Conservation (phyloP, 2,888 invertebrate species). For the Tethea ocularis region DNA sequence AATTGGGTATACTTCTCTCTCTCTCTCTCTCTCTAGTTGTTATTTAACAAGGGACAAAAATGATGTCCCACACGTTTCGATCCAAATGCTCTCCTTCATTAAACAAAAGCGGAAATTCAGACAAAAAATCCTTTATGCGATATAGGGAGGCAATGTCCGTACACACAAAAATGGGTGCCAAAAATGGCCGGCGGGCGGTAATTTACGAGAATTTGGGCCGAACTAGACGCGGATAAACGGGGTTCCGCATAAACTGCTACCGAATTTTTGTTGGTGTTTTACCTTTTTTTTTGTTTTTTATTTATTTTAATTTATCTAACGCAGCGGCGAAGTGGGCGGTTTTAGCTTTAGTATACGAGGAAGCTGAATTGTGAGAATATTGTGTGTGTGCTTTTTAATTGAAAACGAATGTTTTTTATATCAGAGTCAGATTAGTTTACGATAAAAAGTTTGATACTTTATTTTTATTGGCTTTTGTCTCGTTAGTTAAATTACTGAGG, state of each 20-base stretch:
- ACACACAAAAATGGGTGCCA: conserved; percentile 49
- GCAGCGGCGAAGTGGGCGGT: conserved; percentile 44
- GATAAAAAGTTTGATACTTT: background rate
- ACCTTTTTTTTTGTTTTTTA: conserved; percentile 53
- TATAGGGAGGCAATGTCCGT: conserved; percentile 22
- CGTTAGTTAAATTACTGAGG: too few species aligned
- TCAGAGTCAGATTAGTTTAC: background rate
- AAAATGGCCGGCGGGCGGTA: conserved; percentile 47
- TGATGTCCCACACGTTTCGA: background rate
- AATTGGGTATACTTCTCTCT: too few species aligned
- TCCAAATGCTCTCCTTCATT: conserved; percentile 6
- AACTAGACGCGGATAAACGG: conserved; percentile 51
- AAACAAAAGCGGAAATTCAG: conserved; percentile 9
- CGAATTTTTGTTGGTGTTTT: conserved; percentile 47
- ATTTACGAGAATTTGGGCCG: conserved; percentile 50
- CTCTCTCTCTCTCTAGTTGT: background rate
- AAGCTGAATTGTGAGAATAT: conserved; percentile 17
- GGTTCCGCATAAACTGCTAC: conserved; percentile 54
- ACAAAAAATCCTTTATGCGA: conserved; percentile 3
- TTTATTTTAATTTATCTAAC: conserved; percentile 64
- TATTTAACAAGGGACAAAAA: background rate
- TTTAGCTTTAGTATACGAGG: conserved; percentile 36
- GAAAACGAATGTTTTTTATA: conserved; percentile 18
- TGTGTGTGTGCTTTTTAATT: conserved; percentile 25
- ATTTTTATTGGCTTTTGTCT: too few species aligned